Base-by-base conservation (phyloP, 2,888 invertebrate genomes). In the Agonopterix alstromeriana region DNA sequence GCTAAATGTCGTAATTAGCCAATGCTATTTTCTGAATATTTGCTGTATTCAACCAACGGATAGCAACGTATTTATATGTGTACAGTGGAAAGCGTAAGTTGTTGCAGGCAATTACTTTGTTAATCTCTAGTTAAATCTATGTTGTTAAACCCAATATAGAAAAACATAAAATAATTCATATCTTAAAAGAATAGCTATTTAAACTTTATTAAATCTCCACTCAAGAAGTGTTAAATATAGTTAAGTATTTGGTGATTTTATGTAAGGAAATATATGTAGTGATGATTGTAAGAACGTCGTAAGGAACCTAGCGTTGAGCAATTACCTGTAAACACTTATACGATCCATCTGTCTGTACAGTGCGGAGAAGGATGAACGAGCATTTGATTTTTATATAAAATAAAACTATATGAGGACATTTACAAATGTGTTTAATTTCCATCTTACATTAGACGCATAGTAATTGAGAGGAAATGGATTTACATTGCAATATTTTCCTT, bases 1-100 rank as follows among this genome's bases (percentile, higher is more conserved):
- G 85, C 85, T 84, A 77, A 85, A 81, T 84, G 76, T 82, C 79
- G 71, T 79, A 27, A 81, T 83, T 85, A 86, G 86, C 83, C 80
- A 83, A 87, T 86, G 86, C 86, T 87, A 86, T 85, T 84, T 85
- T 85, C 79, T 79, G 80, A 83, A 83, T 82, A 80, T 79, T 78
- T 82, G 80, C 82, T 74, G 74, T 81, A 77, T 77, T 84, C 80
- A 74, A 70, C 62, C 68, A 65, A 73, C 70, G 72, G 77, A 79
- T 67, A 75, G 72, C 71, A 69, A 74, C 82, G 82, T 87, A 86
- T 86, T 86, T 87, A 87, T 84, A 81, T 10, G 8, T 46, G 44
- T 46, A 45, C 27, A 44, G 36, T 50, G 53, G 54, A 57, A 51
- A 27, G 57, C 41, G 27, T 46, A 35, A 38, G 48, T 36, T 42